Percentiles rank a stretch among this genome's conserved stretches.
Conservation (phyloP, 2,113 vertebrate genomes). For the Micronycteris hirsuta region DNA sequence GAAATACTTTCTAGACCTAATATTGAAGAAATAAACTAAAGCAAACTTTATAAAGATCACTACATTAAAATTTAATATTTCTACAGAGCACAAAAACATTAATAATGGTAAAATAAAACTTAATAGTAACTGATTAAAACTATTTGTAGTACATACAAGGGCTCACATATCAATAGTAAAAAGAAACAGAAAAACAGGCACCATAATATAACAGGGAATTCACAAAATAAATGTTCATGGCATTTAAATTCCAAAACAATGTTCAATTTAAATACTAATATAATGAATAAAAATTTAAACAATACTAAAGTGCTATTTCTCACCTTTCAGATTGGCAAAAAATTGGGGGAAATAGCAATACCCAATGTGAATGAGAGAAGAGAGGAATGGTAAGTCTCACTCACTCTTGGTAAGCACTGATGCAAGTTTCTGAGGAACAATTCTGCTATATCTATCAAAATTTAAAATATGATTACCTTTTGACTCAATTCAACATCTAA, state of each 20-base stretch:
- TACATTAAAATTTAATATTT: background rate
- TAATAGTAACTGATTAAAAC: background rate
- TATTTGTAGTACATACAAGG: background rate
- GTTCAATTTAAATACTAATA: background rate
- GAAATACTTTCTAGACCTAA: background rate
- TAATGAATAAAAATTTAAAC: background rate
- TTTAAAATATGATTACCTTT: background rate
- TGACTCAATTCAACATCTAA: background rate
- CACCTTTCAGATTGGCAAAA: background rate
- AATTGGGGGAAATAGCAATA: background rate
- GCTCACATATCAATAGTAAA: background rate
- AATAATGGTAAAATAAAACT: background rate
- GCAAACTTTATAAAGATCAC: background rate
- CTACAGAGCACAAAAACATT: background rate
- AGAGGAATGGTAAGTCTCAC: background rate
- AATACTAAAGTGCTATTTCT: background rate
- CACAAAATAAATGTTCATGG: background rate
- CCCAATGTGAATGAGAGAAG: background rate
- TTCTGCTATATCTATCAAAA: background rate
- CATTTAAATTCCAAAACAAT: slow-evolving; percentile 1
- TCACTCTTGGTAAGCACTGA: background rate
- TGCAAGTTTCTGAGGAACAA: background rate
- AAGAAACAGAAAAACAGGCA: background rate
- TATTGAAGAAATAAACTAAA: background rate
- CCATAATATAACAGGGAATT: background rate